Conservation (phyloP, 2,888 invertebrate species). For the Alsophila aescularia region DNA sequence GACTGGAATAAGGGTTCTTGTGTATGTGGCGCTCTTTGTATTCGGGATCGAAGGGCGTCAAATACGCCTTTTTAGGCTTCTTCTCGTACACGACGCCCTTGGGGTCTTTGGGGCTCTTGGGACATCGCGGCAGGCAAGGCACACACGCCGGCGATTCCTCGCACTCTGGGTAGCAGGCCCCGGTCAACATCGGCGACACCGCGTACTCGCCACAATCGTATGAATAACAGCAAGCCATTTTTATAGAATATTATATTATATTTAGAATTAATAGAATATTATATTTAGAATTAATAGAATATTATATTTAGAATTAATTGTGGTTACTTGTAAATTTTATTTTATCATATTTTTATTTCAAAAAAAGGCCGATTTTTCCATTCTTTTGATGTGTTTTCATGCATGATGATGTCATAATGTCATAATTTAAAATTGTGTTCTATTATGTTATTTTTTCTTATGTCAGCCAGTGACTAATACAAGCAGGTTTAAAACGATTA, state of each 20-base stretch:
- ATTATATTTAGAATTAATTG: slow-evolving; percentile 38
- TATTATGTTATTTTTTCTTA: neutral
- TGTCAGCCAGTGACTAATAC: no score
- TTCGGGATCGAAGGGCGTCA: slow-evolving; percentile 2
- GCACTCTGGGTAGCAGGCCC: slow-evolving; percentile 48
- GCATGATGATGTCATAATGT: no score
- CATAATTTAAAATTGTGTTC: slow-evolving; percentile 11
- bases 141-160: slow-evolving; percentile 50
- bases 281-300: slow-evolving; percentile 40
- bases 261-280: slow-evolving; percentile 41
- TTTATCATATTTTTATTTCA: slow-evolving; percentile 44
- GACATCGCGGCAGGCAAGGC: slow-evolving; percentile 61
- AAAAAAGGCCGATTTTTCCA: slow-evolving; percentile 17
- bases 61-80: slow-evolving; percentile 25
- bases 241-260: slow-evolving; percentile 36
- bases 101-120: slow-evolving; percentile 51
- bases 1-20: slow-evolving; percentile 1
- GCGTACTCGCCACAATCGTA: slow-evolving; percentile 56
- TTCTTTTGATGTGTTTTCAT: slow-evolving; percentile 9
- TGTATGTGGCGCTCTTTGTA: neutral
- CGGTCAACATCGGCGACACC: slow-evolving; percentile 60
- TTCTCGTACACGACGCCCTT: slow-evolving; percentile 54
- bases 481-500: neutral
- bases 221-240: slow-evolving; percentile 64
- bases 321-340: slow-evolving; percentile 34